phyloP scores from a whole-genome alignment of 2,797 vertebrate species.

The Jordanella pulchra region DNA sequence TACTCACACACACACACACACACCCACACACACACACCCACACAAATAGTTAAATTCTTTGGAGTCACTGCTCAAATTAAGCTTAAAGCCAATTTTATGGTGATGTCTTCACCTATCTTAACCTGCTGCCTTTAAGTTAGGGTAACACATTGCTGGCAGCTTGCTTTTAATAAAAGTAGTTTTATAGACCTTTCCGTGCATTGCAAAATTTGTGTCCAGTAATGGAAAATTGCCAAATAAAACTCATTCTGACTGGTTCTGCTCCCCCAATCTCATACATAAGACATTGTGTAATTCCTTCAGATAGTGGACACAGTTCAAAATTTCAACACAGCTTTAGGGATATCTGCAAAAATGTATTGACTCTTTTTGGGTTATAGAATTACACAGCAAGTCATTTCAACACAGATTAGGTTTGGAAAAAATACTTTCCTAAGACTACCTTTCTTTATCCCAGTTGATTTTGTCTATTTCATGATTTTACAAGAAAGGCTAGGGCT shows the following conservation, averaged over 20 bases:
- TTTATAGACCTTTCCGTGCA: neutral
- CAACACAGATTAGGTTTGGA: neutral
- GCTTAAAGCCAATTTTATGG: too few relatives aligned
- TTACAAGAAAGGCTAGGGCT: conserved; percentile 28
- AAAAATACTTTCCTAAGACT: neutral
- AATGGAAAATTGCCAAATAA: neutral
- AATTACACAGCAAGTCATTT: neutral
- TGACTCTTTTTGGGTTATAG: neutral
- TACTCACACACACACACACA: too few relatives aligned
- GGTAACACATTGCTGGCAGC: too few relatives aligned
- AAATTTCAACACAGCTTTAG: neutral
- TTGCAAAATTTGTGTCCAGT: neutral
- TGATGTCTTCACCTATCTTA: too few relatives aligned
- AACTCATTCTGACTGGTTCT: neutral
- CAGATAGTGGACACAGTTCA: neutral
- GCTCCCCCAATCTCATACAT: too few relatives aligned
- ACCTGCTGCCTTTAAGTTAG: too few relatives aligned
- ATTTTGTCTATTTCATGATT: conserved; percentile 20
- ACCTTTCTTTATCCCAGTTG: neutral
- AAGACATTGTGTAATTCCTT: neutral
- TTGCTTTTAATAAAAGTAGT: too few relatives aligned
- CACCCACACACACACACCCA: too few relatives aligned
- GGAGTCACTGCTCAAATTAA: too few relatives aligned
- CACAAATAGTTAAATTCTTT: too few relatives aligned
- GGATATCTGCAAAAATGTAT: neutral